Evolutionary conservation across 2,113 vertebrate genomes (phyloP), one percentile per base, ranked within the genome.

Genomic region (Psittacula cyanocephala): DNA sequence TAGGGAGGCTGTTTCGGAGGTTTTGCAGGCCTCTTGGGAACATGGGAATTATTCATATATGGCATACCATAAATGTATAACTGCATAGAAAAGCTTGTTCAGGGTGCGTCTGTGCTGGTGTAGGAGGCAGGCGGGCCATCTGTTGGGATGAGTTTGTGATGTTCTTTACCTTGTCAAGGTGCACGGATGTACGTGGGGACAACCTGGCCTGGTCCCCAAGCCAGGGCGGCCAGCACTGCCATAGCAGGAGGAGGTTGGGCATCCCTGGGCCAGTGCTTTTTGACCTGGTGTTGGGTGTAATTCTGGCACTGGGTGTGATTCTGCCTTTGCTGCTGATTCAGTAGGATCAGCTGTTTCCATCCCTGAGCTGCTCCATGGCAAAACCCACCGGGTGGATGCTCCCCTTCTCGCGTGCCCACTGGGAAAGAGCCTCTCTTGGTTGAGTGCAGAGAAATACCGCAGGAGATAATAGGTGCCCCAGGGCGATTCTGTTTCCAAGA

Each of bases 181-280:
- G 37, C 3, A 1, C 9, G 4, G 55, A 78, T 3, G 1, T 31
- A 41, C 0, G 0, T 28, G 11, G 55, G 39, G 14, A 52, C 19
- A 25, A 41, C 27, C 1, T 55, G 72, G 33, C 24, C 0, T 0
- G 3, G 2, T 69, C 44, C 39, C 47, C 35, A 24, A 0, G 11
- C 17, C 80, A 11, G 9, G 4, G 13, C 31, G 9, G 43, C 63
- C 6, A 5, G 25, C 33, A 46, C 5, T 41, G 29, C 47, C 17
- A 1, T 35, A 17, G 88, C 67, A 78, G 37, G 27, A 80, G 39
- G 31, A 57, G 41, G 9, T 2, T 65, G 64, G 24, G 12, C 44
- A 81, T 46, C 50, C 22, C 46, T 25, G 23, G 52, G 50, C 41
- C 1, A 1, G 14, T 14, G 47, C 17, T 35, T 72, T 72, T 62